phyloP scores from a whole-genome alignment of 2,113 vertebrate genomes.

The Corythornis vintsioides region DNA sequence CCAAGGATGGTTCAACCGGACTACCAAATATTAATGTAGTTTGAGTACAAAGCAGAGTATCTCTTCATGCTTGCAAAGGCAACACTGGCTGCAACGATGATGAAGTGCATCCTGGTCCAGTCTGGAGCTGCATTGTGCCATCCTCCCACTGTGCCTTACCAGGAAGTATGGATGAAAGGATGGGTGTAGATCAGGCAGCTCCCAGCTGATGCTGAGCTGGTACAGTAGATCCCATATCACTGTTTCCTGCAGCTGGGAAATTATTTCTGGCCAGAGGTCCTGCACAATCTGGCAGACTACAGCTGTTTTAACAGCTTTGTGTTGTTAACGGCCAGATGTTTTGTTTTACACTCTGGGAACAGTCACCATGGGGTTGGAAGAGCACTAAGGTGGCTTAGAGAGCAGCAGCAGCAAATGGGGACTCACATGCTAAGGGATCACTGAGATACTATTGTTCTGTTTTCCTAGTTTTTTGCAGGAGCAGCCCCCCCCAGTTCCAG shows the following conservation, averaged over 20 bases:
- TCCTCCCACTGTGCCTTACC: background rate
- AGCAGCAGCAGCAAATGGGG: background rate
- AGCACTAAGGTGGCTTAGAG: background rate
- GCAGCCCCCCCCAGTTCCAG: background rate
- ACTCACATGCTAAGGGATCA: background rate
- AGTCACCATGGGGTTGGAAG: background rate
- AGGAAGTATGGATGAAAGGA: fast-evolving
- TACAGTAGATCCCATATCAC: background rate
- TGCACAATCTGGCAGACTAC: background rate
- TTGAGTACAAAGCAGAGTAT: background rate
- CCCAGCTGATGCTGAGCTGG: background rate
- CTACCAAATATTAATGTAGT: background rate
- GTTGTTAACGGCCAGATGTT: conserved; percentile 51
- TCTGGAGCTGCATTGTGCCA: fast-evolving
- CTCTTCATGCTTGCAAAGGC: background rate
- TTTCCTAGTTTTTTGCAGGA: background rate
- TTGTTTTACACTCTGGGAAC: conserved; percentile 22
- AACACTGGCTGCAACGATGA: fast-evolving
- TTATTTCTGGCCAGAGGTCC: background rate
- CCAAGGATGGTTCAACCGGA: background rate
- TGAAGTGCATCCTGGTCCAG: fast-evolving
- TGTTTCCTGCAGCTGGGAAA: conserved; percentile 23
- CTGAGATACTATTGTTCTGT: background rate
- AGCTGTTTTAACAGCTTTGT: conserved; percentile 38
- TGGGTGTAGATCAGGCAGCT: background rate